Evolutionary conservation across 2,888 invertebrate species (phyloP).

Genomic region (Hirtodrosophila histrioides): DNA sequence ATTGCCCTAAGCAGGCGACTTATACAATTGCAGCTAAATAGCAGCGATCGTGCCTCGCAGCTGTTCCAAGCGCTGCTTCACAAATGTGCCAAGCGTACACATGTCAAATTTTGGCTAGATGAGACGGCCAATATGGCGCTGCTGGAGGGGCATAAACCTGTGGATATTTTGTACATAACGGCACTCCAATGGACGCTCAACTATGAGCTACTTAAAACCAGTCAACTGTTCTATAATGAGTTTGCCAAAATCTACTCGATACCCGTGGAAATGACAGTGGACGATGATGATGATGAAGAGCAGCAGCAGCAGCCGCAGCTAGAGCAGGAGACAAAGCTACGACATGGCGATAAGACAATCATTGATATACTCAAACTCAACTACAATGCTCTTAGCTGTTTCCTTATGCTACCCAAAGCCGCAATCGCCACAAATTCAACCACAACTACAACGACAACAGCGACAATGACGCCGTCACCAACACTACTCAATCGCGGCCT

Average conservation of each 20-base stretch:
- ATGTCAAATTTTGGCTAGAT: conserved; percentile 62
- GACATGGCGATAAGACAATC: conserved; percentile 79
- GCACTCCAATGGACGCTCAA: conserved; percentile 83
- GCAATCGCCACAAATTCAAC: conserved; percentile 43
- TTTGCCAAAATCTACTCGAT: conserved; percentile 81
- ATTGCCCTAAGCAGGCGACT: conserved; percentile 73
- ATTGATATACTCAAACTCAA: conserved; percentile 79
- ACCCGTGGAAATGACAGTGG: conserved; percentile 63
- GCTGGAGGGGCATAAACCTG: conserved; percentile 63
- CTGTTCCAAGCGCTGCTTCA: conserved; percentile 73
- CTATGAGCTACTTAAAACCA: conserved; percentile 81
- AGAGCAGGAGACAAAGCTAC: conserved; percentile 48
- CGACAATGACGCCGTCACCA: conserved; percentile 7
- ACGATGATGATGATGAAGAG: conserved; percentile 43
- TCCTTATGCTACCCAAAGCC: conserved; percentile 77
- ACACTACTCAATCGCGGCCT: conserved; percentile 13
- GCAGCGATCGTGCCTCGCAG: conserved; percentile 73
- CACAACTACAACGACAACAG: conserved; percentile 17
- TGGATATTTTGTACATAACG: conserved; percentile 79
- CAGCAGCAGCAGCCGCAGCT: conserved; percentile 5
- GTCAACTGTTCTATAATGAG: conserved; percentile 80
- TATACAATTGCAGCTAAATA: conserved; percentile 80
- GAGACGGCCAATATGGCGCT: conserved; percentile 30
- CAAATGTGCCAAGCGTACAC: conserved; percentile 43
- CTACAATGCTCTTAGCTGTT: conserved; percentile 81